Conservation (phyloP, 2,888 invertebrate species). For the Drosophila paracracens region DNA sequence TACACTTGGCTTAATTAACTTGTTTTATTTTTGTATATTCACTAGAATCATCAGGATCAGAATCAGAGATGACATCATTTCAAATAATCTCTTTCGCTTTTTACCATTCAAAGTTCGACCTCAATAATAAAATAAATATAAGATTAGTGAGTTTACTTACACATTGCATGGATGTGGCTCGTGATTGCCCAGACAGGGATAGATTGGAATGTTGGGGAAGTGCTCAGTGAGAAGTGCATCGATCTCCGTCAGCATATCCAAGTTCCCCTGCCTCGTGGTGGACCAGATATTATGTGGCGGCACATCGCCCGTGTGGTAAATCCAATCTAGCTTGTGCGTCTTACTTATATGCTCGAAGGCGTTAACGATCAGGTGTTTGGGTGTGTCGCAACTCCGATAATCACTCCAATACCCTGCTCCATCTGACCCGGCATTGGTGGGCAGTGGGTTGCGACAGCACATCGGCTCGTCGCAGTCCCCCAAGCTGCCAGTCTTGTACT, state of each 20-base stretch:
- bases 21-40: not conserved
- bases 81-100: not conserved
- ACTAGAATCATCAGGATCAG: not conserved
- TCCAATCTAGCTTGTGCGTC: conserved; percentile 87
- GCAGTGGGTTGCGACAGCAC: conserved; percentile 87
- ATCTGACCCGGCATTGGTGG: conserved; percentile 29
- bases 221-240: conserved; percentile 86
- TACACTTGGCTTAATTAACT: not conserved
- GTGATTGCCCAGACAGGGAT: conserved; percentile 92
- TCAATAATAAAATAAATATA: not conserved
- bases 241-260: conserved; percentile 86
- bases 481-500: conserved; percentile 89
- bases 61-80: not conserved
- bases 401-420: conserved; percentile 93
- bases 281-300: conserved; percentile 95
- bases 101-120: no score
- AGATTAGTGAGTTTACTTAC: conserved; percentile 86
- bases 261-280: conserved; percentile 89
- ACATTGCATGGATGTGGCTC: conserved; percentile 93
- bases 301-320: conserved; percentile 95
- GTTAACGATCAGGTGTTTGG: conserved; percentile 89
- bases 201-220: conserved; percentile 88
- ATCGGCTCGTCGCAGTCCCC: conserved; percentile 90
- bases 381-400: conserved; percentile 91
- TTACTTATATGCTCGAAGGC: conserved; percentile 88